phyloP scores from a whole-genome alignment of 1,140 invertebrate genomes.

The Leucophenga varia region DNA sequence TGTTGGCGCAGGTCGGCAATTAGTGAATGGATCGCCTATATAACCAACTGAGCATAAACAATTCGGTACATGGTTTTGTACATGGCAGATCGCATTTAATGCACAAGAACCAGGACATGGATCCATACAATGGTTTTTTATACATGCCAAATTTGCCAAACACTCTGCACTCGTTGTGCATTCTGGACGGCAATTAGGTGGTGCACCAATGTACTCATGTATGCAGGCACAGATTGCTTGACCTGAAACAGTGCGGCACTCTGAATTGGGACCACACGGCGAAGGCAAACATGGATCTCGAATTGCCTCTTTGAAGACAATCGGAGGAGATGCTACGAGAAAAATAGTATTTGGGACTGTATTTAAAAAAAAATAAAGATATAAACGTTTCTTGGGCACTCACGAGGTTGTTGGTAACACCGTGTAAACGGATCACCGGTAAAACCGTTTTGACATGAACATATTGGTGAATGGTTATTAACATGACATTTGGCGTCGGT shows the following conservation, averaged over 20 bases:
- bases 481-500: slow-evolving; percentile 62
- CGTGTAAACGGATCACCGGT: slow-evolving; percentile 68
- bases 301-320: slow-evolving; percentile 46
- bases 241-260: slow-evolving; percentile 27
- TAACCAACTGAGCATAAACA: slow-evolving; percentile 68
- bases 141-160: slow-evolving; percentile 59
- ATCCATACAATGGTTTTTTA: slow-evolving; percentile 63
- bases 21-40: slow-evolving; percentile 67
- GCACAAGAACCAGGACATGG: slow-evolving; percentile 65
- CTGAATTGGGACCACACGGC: slow-evolving; percentile 41
- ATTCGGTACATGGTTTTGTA: slow-evolving; percentile 65
- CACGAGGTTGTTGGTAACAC: slow-evolving; percentile 63
- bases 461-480: slow-evolving; percentile 64
- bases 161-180: slow-evolving; percentile 63
- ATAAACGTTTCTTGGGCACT: no score
- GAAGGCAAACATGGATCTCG: slow-evolving; percentile 62
- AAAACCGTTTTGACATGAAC: slow-evolving; percentile 63
- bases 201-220: slow-evolving; percentile 59
- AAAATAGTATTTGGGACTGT: background rate
- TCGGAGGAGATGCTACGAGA: slow-evolving; percentile 60
- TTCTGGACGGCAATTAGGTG: slow-evolving; percentile 64
- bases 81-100: slow-evolving; percentile 65
- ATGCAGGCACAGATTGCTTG: slow-evolving; percentile 60
- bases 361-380: background rate
- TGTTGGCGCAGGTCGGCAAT: slow-evolving; percentile 30